Evolutionary conservation across 1,140 invertebrate species (phyloP).

Genomic region (Nilaparvata lugens): DNA sequence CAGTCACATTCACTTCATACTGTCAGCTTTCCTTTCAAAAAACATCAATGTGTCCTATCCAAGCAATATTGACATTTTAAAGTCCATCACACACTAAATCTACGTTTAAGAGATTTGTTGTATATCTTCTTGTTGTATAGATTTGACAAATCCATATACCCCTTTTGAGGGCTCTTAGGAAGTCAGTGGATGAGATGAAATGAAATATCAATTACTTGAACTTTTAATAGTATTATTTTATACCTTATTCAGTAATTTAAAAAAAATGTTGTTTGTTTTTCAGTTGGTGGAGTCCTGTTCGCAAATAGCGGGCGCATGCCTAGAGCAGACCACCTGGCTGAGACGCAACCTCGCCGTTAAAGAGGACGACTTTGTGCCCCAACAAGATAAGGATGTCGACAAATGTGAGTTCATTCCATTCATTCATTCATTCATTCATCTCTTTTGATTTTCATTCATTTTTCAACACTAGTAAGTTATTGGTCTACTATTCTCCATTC

Average conservation of each 20-base stretch:
- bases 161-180: not conserved
- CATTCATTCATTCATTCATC: not conserved
- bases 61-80: no score
- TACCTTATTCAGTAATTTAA: not conserved
- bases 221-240: no score
- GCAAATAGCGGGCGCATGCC: conserved; percentile 77
- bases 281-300: conserved; percentile 73
- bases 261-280: conserved; percentile 23
- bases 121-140: no score
- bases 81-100: no score
- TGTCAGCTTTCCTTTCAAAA: no score
- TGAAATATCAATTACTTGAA: no score
- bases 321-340: conserved; percentile 88
- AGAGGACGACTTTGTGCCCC: conserved; percentile 50
- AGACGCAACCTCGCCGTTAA: conserved; percentile 78
- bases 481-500: no score
- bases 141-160: not conserved
- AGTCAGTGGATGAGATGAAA: not conserved
- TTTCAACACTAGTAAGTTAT: no score
- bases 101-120: no score
- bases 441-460: no score
- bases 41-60: no score
- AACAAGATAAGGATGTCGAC: conserved; percentile 22
- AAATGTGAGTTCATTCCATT: conserved; percentile 22
- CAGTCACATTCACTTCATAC: no score